Conservation (phyloP, 2,888 invertebrate genomes). For the Drosophila kanekoi region DNA sequence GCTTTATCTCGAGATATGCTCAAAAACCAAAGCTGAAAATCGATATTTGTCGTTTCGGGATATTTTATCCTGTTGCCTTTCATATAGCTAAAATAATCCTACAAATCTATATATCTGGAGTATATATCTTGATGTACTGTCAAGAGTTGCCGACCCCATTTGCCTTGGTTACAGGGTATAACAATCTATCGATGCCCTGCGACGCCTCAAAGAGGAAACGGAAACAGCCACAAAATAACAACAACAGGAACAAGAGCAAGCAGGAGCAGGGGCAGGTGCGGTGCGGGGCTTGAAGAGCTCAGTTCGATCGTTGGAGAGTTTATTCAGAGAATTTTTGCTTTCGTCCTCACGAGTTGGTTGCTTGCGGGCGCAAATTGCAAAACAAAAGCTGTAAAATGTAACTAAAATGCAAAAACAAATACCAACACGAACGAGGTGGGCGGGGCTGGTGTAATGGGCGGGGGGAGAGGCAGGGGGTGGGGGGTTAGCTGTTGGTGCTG, state of each 20-base stretch:
- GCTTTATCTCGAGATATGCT: too few species aligned
- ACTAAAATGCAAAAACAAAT: conserved; percentile 71
- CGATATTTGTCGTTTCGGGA: too few species aligned
- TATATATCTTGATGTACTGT: too few species aligned
- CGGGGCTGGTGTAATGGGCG: too few species aligned
- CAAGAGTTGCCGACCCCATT: too few species aligned
- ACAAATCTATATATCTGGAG: too few species aligned
- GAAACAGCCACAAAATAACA: conserved; percentile 67
- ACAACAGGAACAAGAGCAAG: conserved; percentile 5
- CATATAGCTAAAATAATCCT: too few species aligned
- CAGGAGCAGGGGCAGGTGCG: neutral
- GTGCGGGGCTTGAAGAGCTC: conserved; percentile 48
- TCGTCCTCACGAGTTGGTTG: conserved; percentile 40
- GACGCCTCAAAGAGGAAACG: conserved; percentile 62
- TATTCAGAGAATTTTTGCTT: conserved; percentile 33
- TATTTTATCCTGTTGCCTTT: too few species aligned
- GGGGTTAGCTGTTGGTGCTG: conserved; percentile 63
- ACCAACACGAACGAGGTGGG: conserved; percentile 21
- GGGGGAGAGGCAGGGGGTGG: neutral
- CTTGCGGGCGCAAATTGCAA: conserved; percentile 66
- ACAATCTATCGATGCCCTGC: conserved; percentile 11
- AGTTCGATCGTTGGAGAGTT: conserved; percentile 67
- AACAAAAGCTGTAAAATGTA: conserved; percentile 73
- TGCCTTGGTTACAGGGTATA: conserved; percentile 5
- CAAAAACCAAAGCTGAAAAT: too few species aligned